Evolutionary conservation across 1,140 invertebrate genomes (phyloP).

Genomic region (Leptinotarsa undecemlineata): DNA sequence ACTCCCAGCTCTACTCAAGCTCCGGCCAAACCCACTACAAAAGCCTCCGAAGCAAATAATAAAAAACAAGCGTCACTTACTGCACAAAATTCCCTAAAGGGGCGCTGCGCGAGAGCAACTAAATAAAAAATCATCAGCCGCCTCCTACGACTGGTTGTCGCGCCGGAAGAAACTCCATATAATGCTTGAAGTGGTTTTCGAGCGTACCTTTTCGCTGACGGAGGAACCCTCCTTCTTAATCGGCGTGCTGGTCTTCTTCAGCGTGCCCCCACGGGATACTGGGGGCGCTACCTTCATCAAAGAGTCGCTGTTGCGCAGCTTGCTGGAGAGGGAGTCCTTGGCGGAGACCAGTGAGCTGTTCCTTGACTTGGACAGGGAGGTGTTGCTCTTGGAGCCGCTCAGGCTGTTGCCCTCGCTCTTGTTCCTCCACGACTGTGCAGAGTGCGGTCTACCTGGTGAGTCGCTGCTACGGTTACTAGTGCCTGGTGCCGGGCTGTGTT

Average conservation of each 20-base stretch:
- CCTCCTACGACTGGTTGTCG: constrained; percentile 54
- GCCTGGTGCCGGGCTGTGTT: constrained; percentile 55
- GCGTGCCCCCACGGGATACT: constrained; percentile 27
- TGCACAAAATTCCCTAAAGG: constrained; percentile 38
- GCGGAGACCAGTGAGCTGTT: constrained; percentile 57
- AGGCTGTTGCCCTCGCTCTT: constrained; percentile 48
- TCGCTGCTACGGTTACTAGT: constrained; percentile 58
- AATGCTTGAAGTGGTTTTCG: constrained; percentile 61
- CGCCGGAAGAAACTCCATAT: constrained; percentile 70
- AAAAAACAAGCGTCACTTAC: constrained; percentile 53
- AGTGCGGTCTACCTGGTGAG: constrained; percentile 58
- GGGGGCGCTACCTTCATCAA: constrained; percentile 44
- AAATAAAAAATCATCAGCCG: constrained; percentile 39
- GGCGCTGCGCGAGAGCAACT: constrained; percentile 35
- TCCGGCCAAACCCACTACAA: neutral
- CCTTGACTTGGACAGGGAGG: constrained; percentile 51
- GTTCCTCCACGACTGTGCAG: constrained; percentile 57
- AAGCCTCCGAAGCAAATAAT: constrained; percentile 38
- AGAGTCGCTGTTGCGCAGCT: constrained; percentile 60
- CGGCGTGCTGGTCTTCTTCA: constrained; percentile 40
- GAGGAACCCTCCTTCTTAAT: constrained; percentile 28
- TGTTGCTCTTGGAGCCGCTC: constrained; percentile 42
- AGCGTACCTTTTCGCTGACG: constrained; percentile 65
- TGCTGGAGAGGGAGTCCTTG: constrained; percentile 65
- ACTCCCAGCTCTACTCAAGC: constrained; percentile 9